Evolutionary conservation across 2,113 vertebrate genomes (phyloP), one percentile per base, ranked within the genome.

Genomic region (Xiphias gladius): DNA sequence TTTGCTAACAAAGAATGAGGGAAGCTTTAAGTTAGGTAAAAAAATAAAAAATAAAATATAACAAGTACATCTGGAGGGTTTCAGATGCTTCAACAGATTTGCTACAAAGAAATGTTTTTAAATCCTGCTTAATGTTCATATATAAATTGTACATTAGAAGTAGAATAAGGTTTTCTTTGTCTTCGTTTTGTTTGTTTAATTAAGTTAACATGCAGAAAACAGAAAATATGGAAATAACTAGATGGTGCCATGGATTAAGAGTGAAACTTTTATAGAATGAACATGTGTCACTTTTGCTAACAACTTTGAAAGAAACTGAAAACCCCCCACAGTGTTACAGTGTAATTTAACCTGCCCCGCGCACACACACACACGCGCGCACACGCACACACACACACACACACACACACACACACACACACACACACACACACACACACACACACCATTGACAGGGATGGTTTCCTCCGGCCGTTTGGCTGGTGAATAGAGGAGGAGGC

Each of bases 401-500:
- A 79, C 64, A 55, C 57, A 62, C 76, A 57, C 71, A 79, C 52
- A 61, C 0, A 1, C 64, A 58, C 52, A 74, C 70, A 80, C 28
- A 66, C 76, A 57, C 66, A 54, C 35, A 64, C 20, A 59, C 30
- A 79, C 20, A 69, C 80, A 73, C 52, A 79, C 37, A 59, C 55
- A 64, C 63, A 41, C 41, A 37, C 59, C 17, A 41, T 17, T 20
- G 5, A 85, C 30, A 73, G 41, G 22, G 32, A 83, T n/a, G 57
- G 55, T 82, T 75, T 90, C 92, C 90, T 90, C 28, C 7, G 82
- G 88, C 82, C n/a, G 48, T 86, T 84, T 84, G 76, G 82, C 82
- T 86, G 77, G 86, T 89, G 90, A 92, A 90, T 86, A 83, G 82
- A 91, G 77, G 80, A 83, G 84, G 69, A n/a, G 75, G 87, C 89